Evolutionary conservation across 1,140 invertebrate genomes (phyloP).

Genomic region (Magallana ariakensis): DNA sequence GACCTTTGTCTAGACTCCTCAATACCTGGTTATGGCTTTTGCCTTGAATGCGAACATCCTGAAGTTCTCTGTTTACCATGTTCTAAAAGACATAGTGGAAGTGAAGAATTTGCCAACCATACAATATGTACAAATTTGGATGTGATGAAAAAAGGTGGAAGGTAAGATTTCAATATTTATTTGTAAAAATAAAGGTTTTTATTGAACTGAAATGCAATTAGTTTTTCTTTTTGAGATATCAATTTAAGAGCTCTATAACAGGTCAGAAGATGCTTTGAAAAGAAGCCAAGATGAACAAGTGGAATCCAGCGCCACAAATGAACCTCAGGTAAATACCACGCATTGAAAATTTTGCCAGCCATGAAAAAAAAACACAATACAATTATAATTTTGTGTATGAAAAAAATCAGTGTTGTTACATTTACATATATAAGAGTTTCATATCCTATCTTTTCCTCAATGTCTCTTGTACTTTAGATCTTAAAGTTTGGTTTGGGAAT

Average conservation of each 20-base stretch:
- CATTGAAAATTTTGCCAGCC: not conserved
- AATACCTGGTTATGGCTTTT: not conserved
- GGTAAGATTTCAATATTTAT: not conserved
- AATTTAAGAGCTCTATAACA: not conserved
- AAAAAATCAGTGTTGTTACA: no score
- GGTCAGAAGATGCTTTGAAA: not conserved
- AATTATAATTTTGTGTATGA: not conserved
- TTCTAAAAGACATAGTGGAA: not conserved
- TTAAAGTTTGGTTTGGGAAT: no score
- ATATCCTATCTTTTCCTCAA: no score
- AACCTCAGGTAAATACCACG: not conserved
- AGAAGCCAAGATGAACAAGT: not conserved
- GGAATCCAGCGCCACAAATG: not conserved
- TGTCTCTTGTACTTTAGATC: no score
- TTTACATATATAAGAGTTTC: no score
- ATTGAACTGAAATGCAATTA: no score
- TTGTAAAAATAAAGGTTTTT: no score
- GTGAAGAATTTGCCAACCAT: not conserved
- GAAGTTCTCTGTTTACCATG: not conserved
- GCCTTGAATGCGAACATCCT: not conserved
- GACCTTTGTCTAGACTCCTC: slow-evolving; percentile 15
- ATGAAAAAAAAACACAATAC: no score
- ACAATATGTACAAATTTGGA: not conserved
- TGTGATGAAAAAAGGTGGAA: not conserved
- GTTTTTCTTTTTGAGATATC: not conserved